Base-by-base conservation (phyloP, 2,113 vertebrate species). In the Epinephelus moara region DNA sequence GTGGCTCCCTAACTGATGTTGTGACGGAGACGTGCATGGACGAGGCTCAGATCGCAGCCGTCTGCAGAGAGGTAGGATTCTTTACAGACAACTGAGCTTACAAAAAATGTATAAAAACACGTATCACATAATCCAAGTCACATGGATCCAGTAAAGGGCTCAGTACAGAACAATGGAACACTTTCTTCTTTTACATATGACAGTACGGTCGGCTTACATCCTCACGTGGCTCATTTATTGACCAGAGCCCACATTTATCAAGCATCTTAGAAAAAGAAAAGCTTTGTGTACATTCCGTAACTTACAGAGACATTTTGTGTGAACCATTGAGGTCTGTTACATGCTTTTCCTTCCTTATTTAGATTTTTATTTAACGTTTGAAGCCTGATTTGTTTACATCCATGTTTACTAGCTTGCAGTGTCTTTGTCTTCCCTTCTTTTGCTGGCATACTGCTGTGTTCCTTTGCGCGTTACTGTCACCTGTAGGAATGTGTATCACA, bases 11-110 rank as follows among this genome's bases (percentile, higher is more conserved):
- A 9, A 99, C 98, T 19, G 98, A 99, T 76, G 98, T 99, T 21
- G 98, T 99, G 75, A 99, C 98, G 18, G 98, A 99, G 92, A 99
- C 98, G 0, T 99, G 98, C 80, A 99, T 99, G 98, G 98, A 99
- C 80, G 98, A 99, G 91, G 97, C 97, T 25, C 98, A 99, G 91
- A 99, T 99, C 0, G 98, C 98, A 63, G 98, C 98, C 66, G 98
- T 99, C 6, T 99, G 98, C 94, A 96, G 98, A 94, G 98, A 99
- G 96, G 98, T 99, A 75, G 1, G 66, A 56, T 55, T 85, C 17
- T 69, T 17, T 23, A 49, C 15, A 57, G 30, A 19, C 17, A 3
- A 10, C 42, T 17, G 1, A 19, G 47, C 11, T 49, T 23, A 4
- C 13, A n/a, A 27, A 53, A 33, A 23, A 19, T n/a, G 19, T 33